These are phyloP conservation scores for Thaumatotibia leucotreta DNA, from an alignment of 1,140 invertebrate genomes.

Conservation along the genomic window DNA sequence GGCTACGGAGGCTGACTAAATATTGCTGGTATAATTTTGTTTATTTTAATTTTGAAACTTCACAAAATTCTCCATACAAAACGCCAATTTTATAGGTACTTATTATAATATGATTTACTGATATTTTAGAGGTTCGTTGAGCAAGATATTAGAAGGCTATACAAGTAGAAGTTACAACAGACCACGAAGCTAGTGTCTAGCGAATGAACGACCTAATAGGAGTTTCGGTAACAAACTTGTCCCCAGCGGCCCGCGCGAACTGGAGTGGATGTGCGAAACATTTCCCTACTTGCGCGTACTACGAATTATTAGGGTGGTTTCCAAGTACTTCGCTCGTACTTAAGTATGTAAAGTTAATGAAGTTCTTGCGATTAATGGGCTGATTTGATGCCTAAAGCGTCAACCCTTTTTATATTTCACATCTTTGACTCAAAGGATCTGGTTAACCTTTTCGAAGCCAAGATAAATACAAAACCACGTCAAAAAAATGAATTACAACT, in stretches of 20 bases:
- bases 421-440: too few species aligned
- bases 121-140: neutral
- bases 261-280: conserved; percentile 1
- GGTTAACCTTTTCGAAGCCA: too few species aligned
- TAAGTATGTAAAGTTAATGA: neutral
- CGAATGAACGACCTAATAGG: conserved; percentile 4
- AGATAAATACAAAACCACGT: too few species aligned
- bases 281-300: neutral
- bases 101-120: neutral
- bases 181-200: neutral
- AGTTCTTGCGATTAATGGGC: neutral
- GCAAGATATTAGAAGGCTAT: neutral
- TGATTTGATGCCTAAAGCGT: neutral
- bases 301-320: neutral
- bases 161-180: neutral
- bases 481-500: too few species aligned
- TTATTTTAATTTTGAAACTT: too few species aligned
- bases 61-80: too few species aligned
- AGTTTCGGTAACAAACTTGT: conserved; percentile 9
- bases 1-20: too few species aligned
- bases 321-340: neutral
- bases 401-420: too few species aligned
- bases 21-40: too few species aligned
- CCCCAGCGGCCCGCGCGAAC: neutral
- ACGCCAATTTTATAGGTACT: too few species aligned